A percentile compares a stretch with the other conserved stretches of the same genome.
These are phyloP conservation scores for Anolis sagrei DNA, from an alignment of 2,113 vertebrate species.

Conservation along the genomic window DNA sequence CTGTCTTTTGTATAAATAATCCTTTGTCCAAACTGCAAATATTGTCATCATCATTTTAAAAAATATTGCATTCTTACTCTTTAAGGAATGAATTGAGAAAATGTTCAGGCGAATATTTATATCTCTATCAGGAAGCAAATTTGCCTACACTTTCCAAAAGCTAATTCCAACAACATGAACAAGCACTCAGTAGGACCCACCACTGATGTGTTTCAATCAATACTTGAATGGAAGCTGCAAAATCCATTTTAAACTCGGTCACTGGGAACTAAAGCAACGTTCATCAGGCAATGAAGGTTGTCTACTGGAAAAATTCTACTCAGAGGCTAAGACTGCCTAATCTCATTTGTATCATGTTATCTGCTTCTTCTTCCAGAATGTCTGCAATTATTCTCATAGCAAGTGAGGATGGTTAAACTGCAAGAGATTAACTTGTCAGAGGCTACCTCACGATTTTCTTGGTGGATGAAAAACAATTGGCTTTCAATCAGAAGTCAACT, in stretches of 20 bases:
- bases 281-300: conserved; percentile 18
- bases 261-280: conserved; percentile 50
- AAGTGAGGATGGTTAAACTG: not conserved
- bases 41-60: no score
- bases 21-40: no score
- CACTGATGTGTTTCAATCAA: conserved; percentile 30
- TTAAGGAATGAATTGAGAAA: not conserved
- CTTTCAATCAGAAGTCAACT: not conserved
- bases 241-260: conserved; percentile 55
- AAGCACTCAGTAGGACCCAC: conserved; percentile 1
- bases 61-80: no score
- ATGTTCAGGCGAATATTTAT: not conserved
- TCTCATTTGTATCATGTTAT: not conserved
- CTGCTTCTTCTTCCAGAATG: not conserved
- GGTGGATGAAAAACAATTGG: not conserved
- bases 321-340: not conserved
- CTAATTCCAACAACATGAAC: fast-evolving
- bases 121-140: no score
- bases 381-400: not conserved
- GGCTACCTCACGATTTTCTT: conserved; percentile 21
- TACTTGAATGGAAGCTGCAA: conserved; percentile 38
- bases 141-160: not conserved
- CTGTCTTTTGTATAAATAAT: no score
- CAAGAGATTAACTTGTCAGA: not conserved
- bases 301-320: not conserved